Evolutionary conservation across 2,888 invertebrate genomes (phyloP).

Genomic region (Molorchus minor): DNA sequence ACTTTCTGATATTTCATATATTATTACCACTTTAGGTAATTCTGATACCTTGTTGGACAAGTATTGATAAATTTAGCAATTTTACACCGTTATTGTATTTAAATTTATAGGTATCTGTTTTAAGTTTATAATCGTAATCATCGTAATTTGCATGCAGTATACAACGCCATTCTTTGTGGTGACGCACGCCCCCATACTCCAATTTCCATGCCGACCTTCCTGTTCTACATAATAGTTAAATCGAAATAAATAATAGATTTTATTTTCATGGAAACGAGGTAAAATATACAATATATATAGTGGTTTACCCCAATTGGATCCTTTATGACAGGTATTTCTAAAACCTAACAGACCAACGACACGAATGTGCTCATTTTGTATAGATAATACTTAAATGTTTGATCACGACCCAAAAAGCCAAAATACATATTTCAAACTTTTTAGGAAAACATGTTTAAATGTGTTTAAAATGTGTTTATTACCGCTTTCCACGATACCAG

Average conservation of each 20-base stretch:
- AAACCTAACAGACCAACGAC: too few relatives aligned
- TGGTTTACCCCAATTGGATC: too few relatives aligned
- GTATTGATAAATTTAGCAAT: neutral
- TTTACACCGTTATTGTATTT: constrained; percentile 3
- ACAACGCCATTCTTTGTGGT: constrained; percentile 2
- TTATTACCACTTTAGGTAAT: neutral
- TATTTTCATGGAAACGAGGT: neutral
- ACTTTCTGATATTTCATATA: neutral
- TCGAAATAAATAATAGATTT: neutral
- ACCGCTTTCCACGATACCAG: too few relatives aligned
- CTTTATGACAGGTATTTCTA: too few relatives aligned
- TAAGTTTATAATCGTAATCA: neutral
- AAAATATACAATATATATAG: neutral
- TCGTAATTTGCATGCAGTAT: constrained; percentile 16
- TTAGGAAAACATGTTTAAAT: too few relatives aligned
- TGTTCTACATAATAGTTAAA: neutral
- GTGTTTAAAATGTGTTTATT: too few relatives aligned
- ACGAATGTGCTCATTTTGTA: neutral
- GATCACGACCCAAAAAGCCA: neutral
- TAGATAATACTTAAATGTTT: neutral
- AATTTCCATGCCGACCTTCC: neutral
- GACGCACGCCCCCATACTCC: constrained; percentile 13
- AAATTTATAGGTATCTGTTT: constrained; percentile 15
- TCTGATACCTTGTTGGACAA: neutral
- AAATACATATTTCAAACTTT: too few relatives aligned